Conservation (phyloP, 2,888 invertebrate genomes). For the Lithophane socia region DNA sequence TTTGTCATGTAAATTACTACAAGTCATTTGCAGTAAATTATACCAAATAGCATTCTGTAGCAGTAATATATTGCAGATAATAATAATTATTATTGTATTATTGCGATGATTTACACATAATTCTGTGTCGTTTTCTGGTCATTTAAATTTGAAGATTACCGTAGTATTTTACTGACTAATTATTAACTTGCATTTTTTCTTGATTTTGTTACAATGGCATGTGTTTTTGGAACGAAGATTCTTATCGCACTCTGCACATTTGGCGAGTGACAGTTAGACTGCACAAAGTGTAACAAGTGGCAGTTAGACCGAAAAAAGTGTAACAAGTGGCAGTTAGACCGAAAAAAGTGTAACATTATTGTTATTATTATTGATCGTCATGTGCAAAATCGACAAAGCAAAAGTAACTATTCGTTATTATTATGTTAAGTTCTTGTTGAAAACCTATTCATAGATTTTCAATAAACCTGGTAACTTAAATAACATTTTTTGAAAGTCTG, state of each 20-base stretch:
- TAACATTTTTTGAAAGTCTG: not conserved
- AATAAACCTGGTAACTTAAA: too few relatives aligned
- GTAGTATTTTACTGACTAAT: conserved; percentile 55
- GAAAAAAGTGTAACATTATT: too few relatives aligned
- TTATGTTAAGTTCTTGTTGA: not conserved
- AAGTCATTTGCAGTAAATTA: conserved; percentile 42
- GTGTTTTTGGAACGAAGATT: not conserved
- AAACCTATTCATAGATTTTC: too few relatives aligned
- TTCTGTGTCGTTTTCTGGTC: conserved; percentile 55
- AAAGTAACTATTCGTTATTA: too few relatives aligned
- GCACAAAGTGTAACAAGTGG: not conserved
- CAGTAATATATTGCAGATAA: conserved; percentile 12
- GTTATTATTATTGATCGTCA: too few relatives aligned
- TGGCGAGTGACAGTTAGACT: not conserved
- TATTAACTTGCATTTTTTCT: conserved; percentile 58
- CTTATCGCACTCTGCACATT: not conserved
- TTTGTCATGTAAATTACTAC: conserved; percentile 13
- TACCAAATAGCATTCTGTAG: conserved; percentile 17
- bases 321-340: too few relatives aligned
- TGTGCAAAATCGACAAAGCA: too few relatives aligned
- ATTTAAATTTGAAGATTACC: conserved; percentile 43
- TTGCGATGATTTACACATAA: conserved; percentile 21
- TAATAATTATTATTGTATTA: conserved; percentile 18
- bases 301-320: too few relatives aligned
- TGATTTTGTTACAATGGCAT: not conserved